Percentiles rank a stretch among this genome's conserved stretches.
These are phyloP conservation scores for Luperina testacea DNA, from an alignment of 2,888 invertebrate genomes.

Conservation along the genomic window DNA sequence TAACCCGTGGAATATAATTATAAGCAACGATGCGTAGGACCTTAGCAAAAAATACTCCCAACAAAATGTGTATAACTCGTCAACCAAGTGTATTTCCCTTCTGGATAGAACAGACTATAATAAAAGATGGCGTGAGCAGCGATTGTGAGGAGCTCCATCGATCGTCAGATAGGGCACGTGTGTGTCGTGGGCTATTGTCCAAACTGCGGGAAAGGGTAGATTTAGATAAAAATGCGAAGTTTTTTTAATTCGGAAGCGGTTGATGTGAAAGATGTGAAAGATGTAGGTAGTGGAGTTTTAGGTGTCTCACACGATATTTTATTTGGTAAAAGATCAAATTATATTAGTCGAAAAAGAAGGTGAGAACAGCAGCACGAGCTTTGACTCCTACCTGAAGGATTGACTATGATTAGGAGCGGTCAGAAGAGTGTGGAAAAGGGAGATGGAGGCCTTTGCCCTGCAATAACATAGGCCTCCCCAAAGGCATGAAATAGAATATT, in stretches of 20 bases:
- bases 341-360: background rate
- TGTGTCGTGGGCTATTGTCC: conserved; percentile 48
- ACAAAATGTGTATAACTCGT: conserved; percentile 11
- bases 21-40: background rate
- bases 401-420: background rate
- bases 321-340: background rate
- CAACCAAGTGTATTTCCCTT: conserved; percentile 30
- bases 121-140: conserved; percentile 56
- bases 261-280: background rate
- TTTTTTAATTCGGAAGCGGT: conserved; percentile 21
- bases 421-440: background rate
- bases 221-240: conserved; percentile 50
- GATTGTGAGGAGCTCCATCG: conserved; percentile 56
- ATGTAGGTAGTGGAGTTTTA: background rate
- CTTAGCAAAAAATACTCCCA: background rate
- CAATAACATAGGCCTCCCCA: background rate
- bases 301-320: background rate
- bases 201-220: conserved; percentile 56
- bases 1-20: background rate
- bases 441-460: background rate
- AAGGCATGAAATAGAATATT: background rate
- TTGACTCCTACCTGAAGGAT: background rate
- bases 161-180: conserved; percentile 67
- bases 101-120: conserved; percentile 22
- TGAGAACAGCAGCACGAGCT: background rate